Percentiles rank a stretch among this genome's conserved stretches.
phyloP scores from a whole-genome alignment of 2,797 vertebrate genomes.

The Argentina silus region DNA sequence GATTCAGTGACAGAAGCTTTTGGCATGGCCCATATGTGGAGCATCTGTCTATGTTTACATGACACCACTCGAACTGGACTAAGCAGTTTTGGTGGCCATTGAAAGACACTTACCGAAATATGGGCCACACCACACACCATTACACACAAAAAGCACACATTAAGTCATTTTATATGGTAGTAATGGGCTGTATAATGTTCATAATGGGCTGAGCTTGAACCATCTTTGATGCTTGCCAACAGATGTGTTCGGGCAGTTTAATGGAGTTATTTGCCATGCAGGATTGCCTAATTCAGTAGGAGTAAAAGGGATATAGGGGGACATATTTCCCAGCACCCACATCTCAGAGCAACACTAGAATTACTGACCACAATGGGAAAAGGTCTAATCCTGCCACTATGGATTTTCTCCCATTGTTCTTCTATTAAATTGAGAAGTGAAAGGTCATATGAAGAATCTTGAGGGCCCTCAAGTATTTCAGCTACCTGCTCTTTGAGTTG shows the following conservation, averaged over 20 bases:
- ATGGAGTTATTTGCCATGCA: slow-evolving; percentile 7
- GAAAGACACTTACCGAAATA: slow-evolving; percentile 26
- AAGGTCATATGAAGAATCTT: slow-evolving; percentile 69
- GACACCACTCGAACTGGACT: slow-evolving; percentile 9
- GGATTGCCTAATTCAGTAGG: not conserved
- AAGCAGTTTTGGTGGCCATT: slow-evolving; percentile 15
- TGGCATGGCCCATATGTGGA: slow-evolving; percentile 9
- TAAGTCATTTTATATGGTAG: slow-evolving; percentile 19
- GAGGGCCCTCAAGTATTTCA: slow-evolving; percentile 59
- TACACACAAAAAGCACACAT: slow-evolving; percentile 12
- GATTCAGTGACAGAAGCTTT: not conserved
- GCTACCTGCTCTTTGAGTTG: slow-evolving; percentile 61
- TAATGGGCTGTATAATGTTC: slow-evolving; percentile 22
- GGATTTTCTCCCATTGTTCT: slow-evolving; percentile 54
- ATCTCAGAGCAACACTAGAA: not conserved
- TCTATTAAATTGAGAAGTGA: slow-evolving; percentile 57
- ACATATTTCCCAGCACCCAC: too few species aligned
- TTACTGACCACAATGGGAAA: too few species aligned
- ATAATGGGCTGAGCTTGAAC: slow-evolving; percentile 34
- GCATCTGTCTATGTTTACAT: slow-evolving; percentile 42
- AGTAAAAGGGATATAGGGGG: too few species aligned
- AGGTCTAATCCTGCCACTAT: too few species aligned
- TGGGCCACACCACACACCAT: slow-evolving; percentile 6
- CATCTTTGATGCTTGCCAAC: slow-evolving; percentile 42
- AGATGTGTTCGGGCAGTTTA: slow-evolving; percentile 61